A percentile compares a stretch with the other conserved stretches of the same genome.
These are phyloP conservation scores for Symphodus melops DNA, from an alignment of 2,113 vertebrate genomes.

Conservation along the genomic window DNA sequence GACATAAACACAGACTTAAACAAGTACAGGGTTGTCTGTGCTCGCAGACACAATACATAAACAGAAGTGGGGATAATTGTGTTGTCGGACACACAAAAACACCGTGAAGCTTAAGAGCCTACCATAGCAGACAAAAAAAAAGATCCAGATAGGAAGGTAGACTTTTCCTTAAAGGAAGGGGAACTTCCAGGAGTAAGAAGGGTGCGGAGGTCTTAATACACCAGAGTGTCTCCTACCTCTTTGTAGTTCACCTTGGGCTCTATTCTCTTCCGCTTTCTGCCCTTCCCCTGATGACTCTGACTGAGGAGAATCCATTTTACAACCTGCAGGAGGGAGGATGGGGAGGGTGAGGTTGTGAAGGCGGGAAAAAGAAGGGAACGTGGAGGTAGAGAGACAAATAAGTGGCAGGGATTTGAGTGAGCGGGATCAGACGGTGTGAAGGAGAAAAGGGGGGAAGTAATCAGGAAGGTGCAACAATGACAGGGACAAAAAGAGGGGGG, in stretches of 20 bases:
- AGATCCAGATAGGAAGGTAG: neutral
- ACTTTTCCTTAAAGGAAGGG: conserved; percentile 20
- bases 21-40: conserved; percentile 51
- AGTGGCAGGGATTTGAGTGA: conserved; percentile 50
- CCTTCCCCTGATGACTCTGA: conserved; percentile 84
- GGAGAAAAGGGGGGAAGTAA: conserved; percentile 23
- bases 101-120: neutral
- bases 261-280: conserved; percentile 86
- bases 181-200: conserved; percentile 13
- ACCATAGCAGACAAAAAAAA: neutral
- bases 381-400: conserved; percentile 51
- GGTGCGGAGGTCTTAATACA: conserved; percentile 53
- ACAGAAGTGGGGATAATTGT: conserved; percentile 48
- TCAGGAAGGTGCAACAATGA: conserved; percentile 13
- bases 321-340: conserved; percentile 85
- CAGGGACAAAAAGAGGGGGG: neutral
- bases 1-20: conserved; percentile 65
- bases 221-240: conserved; percentile 87
- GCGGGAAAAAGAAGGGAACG: conserved; percentile 60
- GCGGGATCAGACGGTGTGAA: conserved; percentile 27
- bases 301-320: conserved; percentile 91
- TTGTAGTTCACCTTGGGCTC: conserved; percentile 84
- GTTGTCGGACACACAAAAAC: conserved; percentile 50
- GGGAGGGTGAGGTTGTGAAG: conserved; percentile 42
- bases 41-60: conserved; percentile 62